A percentile compares a stretch with the other conserved stretches of the same genome.
phyloP scores from a whole-genome alignment of 2,888 invertebrate genomes.

The Drosophila pegasa region DNA sequence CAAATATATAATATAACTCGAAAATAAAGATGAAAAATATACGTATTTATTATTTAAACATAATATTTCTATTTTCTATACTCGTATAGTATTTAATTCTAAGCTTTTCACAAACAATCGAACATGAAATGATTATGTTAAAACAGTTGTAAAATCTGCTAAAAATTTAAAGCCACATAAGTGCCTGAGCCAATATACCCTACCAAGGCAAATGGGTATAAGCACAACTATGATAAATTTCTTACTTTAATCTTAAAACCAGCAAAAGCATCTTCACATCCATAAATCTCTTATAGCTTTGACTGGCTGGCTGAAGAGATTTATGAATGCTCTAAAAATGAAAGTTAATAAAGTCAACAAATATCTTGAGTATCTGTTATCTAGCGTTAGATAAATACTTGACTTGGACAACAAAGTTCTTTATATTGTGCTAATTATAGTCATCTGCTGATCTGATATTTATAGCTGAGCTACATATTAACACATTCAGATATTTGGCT shows the following conservation, averaged over 20 bases:
- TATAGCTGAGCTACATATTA: background rate
- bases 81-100: too few species aligned
- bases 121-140: too few species aligned
- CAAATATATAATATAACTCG: too few species aligned
- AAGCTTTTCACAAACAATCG: too few species aligned
- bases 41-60: too few species aligned
- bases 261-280: background rate
- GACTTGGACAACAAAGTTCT: background rate
- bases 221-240: background rate
- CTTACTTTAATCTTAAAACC: background rate
- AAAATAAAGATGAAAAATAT: too few species aligned
- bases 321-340: background rate
- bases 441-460: background rate
- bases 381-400: background rate
- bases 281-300: background rate
- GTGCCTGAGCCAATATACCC: too few species aligned
- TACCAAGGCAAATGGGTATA: too few species aligned
- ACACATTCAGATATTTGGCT: conserved; percentile 2
- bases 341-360: background rate
- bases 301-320: background rate
- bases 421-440: background rate
- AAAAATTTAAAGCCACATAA: too few species aligned
- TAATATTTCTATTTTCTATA: too few species aligned
- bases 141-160: too few species aligned
- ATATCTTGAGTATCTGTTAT: background rate